A percentile compares a stretch with the other conserved stretches of the same genome.
Conservation (phyloP, 2,888 invertebrate species). For the Idaea aversata region DNA sequence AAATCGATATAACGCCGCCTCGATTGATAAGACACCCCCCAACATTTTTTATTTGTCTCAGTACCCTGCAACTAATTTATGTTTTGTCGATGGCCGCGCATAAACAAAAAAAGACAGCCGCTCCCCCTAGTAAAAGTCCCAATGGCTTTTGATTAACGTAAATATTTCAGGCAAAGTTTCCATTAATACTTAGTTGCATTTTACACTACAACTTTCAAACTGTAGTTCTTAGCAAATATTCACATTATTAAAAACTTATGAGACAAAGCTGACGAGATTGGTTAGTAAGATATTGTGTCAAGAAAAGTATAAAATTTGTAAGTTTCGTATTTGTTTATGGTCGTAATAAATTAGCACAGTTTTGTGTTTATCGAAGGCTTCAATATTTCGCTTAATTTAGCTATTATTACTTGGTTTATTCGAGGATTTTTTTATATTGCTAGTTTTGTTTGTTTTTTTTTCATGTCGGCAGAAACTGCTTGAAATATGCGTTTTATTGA, state of each 20-base stretch:
- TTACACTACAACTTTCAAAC: neutral
- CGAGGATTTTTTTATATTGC: neutral
- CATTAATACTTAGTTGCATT: constrained; percentile 8
- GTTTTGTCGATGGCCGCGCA: too few species aligned
- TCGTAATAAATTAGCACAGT: neutral
- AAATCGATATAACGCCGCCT: too few species aligned
- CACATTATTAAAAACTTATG: neutral
- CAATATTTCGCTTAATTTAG: neutral
- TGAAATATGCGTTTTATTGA: neutral
- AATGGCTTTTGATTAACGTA: too few species aligned
- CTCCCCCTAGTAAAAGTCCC: too few species aligned
- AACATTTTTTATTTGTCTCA: too few species aligned
- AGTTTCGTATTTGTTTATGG: constrained; percentile 19
- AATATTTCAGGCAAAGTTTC: too few species aligned
- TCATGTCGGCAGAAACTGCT: constrained; percentile 20
- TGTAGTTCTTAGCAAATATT: too few species aligned
- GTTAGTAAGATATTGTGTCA: neutral
- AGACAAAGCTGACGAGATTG: neutral
- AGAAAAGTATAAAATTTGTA: neutral
- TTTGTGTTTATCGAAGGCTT: neutral
- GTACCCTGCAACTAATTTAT: too few species aligned
- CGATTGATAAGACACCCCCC: too few species aligned
- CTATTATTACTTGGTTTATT: neutral
- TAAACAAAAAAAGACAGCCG: too few species aligned
- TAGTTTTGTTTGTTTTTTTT: constrained; percentile 20